Evolutionary conservation across 2,797 vertebrate genomes (phyloP), one percentile per base, ranked within the genome.

Genomic region (Ispidina lecontei): DNA sequence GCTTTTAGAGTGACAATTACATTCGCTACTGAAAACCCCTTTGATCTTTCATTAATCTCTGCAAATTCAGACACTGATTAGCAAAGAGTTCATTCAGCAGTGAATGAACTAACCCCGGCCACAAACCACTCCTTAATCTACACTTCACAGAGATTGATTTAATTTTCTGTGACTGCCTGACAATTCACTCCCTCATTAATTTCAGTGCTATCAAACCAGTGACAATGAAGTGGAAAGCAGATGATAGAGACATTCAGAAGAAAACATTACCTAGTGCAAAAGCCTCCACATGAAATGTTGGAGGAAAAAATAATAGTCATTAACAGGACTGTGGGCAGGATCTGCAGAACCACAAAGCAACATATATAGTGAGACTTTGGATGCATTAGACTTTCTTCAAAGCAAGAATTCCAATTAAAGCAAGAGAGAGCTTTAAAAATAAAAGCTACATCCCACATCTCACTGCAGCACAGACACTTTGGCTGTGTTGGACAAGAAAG

Each of bases 351-450:
- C 84, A 90, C 90, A 91, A 89, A 87, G 71, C 33, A 88, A 90
- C 74, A 31, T 31, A 35, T 2, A 26, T 3, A 82, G 91, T 1
- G 23, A 91, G 23, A 68, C 64, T 91, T 9, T 15, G 37, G 71
- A 79, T 84, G 49, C 68, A 74, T 37, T 41, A 69, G 47, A 62
- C 41, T 84, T 67, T 84, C 74, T 91, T 93, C 93, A 95, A 93
- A 92, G 95, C 77, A 94, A 79, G 81, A 94, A 95, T 94, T 54
- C 26, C 2, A 95, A 91, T 94, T 93, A 95, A 89, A 68, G 37
- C 60, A 60, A 73, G 49, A 71, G 22, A 85, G 23, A 14, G 49
- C 41, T 89, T 86, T 43, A 82, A 64, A 92, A 84, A 56, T 44
- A 79, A 68, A 87, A 87, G 68, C 68, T 89, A 91, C 77, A 89